Percentiles rank a stretch among this genome's conserved stretches.
phyloP scores from a whole-genome alignment of 2,888 invertebrate genomes.

The Erynnis tages region DNA sequence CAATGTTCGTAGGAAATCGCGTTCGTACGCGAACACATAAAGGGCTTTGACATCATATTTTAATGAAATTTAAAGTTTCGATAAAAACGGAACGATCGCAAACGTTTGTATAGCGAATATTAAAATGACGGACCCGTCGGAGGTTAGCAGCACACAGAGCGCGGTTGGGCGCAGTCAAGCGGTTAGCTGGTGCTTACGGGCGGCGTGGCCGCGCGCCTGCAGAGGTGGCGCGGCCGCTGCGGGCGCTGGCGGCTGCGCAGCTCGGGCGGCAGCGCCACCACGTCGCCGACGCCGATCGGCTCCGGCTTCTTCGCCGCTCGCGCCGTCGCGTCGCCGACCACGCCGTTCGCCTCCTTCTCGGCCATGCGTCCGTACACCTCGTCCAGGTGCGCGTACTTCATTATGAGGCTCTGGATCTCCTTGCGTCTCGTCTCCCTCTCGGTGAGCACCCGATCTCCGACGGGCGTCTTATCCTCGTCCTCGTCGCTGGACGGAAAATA shows the following conservation, averaged over 20 bases:
- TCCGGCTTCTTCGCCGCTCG: conserved; percentile 52
- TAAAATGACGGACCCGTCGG: conserved; percentile 69
- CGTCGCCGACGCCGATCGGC: conserved; percentile 65
- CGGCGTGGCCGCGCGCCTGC: conserved; percentile 79
- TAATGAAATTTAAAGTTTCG: not conserved
- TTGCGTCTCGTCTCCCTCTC: conserved; percentile 91
- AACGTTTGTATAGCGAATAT: conserved; percentile 37
- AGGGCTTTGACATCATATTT: not conserved
- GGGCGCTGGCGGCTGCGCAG: conserved; percentile 68
- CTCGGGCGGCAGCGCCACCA: conserved; percentile 70
- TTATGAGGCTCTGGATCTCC: conserved; percentile 90
- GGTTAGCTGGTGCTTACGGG: conserved; percentile 78
- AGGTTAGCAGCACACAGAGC: conserved; percentile 75
- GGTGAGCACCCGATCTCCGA: conserved; percentile 80
- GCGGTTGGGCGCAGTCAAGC: conserved; percentile 61
- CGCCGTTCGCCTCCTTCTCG: conserved; percentile 58
- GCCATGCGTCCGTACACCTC: conserved; percentile 83
- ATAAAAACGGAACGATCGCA: not conserved
- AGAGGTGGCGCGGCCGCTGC: conserved; percentile 71
- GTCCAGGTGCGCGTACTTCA: conserved; percentile 91
- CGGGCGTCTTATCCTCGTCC: conserved; percentile 76
- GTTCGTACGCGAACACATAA: too few species aligned
- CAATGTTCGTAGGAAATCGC: not conserved
- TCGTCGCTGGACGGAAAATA: conserved; percentile 75
- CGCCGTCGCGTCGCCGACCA: conserved; percentile 43